phyloP scores from a whole-genome alignment of 2,113 vertebrate species.

The Zosterops japonicus region DNA sequence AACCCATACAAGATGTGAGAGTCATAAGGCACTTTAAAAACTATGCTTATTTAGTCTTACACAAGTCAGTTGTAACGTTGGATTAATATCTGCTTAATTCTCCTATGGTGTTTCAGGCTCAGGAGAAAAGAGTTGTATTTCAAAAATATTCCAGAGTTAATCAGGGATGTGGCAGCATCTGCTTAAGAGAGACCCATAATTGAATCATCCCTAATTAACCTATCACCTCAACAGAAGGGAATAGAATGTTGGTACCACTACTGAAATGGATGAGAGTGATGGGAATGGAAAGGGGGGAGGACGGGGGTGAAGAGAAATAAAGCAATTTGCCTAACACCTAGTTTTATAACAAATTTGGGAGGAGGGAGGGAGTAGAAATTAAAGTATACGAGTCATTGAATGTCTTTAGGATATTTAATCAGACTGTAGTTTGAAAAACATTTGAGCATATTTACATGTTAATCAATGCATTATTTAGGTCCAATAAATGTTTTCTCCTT shows the following conservation, averaged over 20 bases:
- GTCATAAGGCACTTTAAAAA: background rate
- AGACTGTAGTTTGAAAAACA: constrained; percentile 24
- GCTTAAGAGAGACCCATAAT: constrained; percentile 48
- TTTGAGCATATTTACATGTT: background rate
- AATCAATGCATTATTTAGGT: background rate
- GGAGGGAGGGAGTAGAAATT: background rate
- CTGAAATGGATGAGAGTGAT: background rate
- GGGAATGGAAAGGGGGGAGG: background rate
- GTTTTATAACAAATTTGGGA: background rate
- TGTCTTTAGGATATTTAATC: constrained; percentile 13
- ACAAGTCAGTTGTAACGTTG: background rate
- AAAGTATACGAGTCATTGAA: constrained; percentile 1
- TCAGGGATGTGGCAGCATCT: constrained; percentile 57
- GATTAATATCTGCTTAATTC: constrained; percentile 48
- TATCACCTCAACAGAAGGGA: constrained; percentile 33
- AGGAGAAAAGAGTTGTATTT: constrained; percentile 12
- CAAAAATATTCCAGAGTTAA: constrained; percentile 49
- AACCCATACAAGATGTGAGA: background rate
- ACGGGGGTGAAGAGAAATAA: background rate
- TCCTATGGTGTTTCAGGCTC: background rate
- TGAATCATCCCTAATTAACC: constrained; percentile 46
- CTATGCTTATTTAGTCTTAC: background rate
- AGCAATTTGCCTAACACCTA: background rate
- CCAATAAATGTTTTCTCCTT: background rate
- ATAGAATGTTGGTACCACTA: constrained; percentile 19